Percentiles rank a stretch among this genome's conserved stretches.
phyloP scores from a whole-genome alignment of 2,888 invertebrate genomes.

The Camponotus fellah region DNA sequence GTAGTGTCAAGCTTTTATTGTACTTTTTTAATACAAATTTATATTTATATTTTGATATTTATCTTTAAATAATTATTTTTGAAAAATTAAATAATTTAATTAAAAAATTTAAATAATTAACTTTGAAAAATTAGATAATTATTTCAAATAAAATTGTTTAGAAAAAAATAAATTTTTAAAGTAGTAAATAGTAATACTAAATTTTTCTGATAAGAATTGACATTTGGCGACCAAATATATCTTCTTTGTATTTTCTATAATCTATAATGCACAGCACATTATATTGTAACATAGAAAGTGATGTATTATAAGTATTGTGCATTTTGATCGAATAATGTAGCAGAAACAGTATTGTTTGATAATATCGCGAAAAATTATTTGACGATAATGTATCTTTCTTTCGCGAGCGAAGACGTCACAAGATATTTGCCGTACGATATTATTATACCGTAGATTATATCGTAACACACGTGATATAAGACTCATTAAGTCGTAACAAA shows the following conservation, averaged over 20 bases:
- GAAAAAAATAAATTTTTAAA: background rate
- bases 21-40: too few relatives aligned
- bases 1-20: background rate
- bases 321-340: background rate
- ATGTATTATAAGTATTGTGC: background rate
- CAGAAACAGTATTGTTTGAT: background rate
- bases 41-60: background rate
- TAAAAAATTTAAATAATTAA: background rate
- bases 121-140: background rate
- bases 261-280: conserved; percentile 37
- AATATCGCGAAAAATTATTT: conserved; percentile 15
- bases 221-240: conserved; percentile 15
- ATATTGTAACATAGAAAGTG: conserved; percentile 3
- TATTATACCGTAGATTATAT: conserved; percentile 56
- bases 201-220: background rate
- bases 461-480: conserved; percentile 58
- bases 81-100: background rate
- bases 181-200: too few relatives aligned
- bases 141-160: background rate
- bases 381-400: background rate
- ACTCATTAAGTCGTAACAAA: conserved; percentile 51
- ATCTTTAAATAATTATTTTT: conserved; percentile 6
- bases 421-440: conserved; percentile 39
- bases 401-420: conserved; percentile 23
- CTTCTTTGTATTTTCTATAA: conserved; percentile 40